Evolutionary conservation across 2,113 vertebrate species (phyloP), one percentile per base, ranked within the genome.

Genomic region (Myodes glareolus): DNA sequence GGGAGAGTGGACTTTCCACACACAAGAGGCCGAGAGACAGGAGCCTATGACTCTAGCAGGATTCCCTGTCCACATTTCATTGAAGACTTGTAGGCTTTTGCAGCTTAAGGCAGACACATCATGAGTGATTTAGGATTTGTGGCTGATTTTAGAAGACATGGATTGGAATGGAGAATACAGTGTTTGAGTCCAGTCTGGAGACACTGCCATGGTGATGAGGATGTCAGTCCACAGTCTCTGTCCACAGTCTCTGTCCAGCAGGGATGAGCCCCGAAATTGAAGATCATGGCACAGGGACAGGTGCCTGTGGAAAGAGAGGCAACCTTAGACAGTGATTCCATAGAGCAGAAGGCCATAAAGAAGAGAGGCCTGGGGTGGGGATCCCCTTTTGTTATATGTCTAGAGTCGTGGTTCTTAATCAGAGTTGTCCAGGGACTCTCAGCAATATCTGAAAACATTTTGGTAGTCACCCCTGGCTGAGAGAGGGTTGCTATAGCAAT

Each of bases 31-130:
- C 42, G 11, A 25, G 73, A 87, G 42, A 29, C 21, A 7, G 63
- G 63, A 50, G n/a, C 2, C 1, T 0, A 4, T 9, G 29, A 11
- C 5, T 1, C 14, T 17, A 29, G 2, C 19, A 73, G 50, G n/a
- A 11, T 19, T 58, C 42, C 33, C 13, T 23, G 25, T 23, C 52
- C 55, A 3, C 10, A 0, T 36, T 70, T 91, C 73, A 36, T 63
- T 77, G 75, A 55, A 90, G 90, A 52, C 27, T 21, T 65, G 63
- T 7, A 25, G 61, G 47, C 13, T 45, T 63, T 70, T 84, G 45
- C n/a, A 82, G 78, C 17, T 80, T 58, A 45, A 87, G 80, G 6
- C 75, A n/a, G n/a, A 86, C 31, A 31, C 70, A 61, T 78, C 33
- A 4, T 70, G 50, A 29, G 3, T 85, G 19, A 36, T 65, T 73